Evolutionary conservation across 2,888 invertebrate species (phyloP), one percentile per base, ranked within the genome.

Genomic region (Poecilobothrus nobilitatus): DNA sequence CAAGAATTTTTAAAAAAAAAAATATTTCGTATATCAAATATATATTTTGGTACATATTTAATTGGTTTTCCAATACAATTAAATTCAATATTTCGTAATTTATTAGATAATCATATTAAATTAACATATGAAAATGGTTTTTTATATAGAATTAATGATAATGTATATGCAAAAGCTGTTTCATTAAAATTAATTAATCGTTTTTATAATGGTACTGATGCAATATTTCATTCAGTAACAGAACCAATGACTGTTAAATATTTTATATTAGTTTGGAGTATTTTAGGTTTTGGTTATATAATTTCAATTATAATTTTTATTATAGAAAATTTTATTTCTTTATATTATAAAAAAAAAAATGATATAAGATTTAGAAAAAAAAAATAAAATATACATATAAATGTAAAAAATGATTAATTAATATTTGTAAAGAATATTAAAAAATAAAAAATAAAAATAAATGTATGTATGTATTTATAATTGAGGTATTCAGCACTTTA

Each of bases 61-160:
- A 65, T 70, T 65, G 71, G 68, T n/a, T 73, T 69, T 68, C 72
- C 73, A 10, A 53, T 74, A 64, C 68, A 72, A 66, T 65, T 63
- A 6, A 71, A 73, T 22, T 73, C 73, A n/a, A 71, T 71, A 0
- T n/a, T 74, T 7, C 70, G 68, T 66, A 66, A 69, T 8, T 18
- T 69, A 12, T 62, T 64, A 37, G 75, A 77, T 66, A 78, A 77
- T 66, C 78, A 73, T 34, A 74, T 76, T 0, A 75, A 73, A 67
- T 73, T 76, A 5, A 71, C 78, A 1, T 77, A 78, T 65, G 77
- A 78, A 0, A 76, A 76, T 1, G 79, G 79, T 0, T 27, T 79
- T 66, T 71, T 76, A 4, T 63, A 75, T 8, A 73, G 74, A 61
- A 79, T 75, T 33, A 75, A 75, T 10, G 68, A 72, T 1, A 75